Percentiles rank a stretch among this genome's conserved stretches.
Evolutionary conservation across 2,888 invertebrate species (phyloP).

Genomic region (Biston betularia): DNA sequence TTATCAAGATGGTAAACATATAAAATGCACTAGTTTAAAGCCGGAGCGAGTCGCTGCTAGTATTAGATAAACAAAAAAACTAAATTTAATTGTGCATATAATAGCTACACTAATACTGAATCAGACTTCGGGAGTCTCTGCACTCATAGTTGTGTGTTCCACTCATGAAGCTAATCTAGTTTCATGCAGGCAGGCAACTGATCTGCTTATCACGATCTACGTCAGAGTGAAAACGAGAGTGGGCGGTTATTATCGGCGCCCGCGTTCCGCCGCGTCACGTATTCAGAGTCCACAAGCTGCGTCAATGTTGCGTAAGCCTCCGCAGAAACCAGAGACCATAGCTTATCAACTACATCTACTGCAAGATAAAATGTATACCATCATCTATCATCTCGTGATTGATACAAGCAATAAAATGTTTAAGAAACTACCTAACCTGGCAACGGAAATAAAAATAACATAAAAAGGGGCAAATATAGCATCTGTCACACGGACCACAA

Average conservation of each 20-base stretch:
- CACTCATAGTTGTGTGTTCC: slow-evolving; percentile 8
- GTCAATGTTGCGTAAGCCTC: slow-evolving; percentile 62
- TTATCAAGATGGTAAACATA: too few species aligned
- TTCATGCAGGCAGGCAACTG: slow-evolving; percentile 50
- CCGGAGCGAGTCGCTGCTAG: too few species aligned
- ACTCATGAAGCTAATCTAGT: slow-evolving; percentile 45
- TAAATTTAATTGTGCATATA: too few species aligned
- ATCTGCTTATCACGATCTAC: slow-evolving; percentile 67
- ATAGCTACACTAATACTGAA: too few species aligned
- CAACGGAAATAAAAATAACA: too few species aligned
- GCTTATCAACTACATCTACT: slow-evolving; percentile 42
- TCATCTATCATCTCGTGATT: too few species aligned
- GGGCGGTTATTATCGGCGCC: slow-evolving; percentile 64
- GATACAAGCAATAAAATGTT: too few species aligned
- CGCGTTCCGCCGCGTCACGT: slow-evolving; percentile 61
- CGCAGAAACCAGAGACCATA: slow-evolving; percentile 51
- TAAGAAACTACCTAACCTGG: too few species aligned
- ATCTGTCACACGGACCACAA: too few species aligned
- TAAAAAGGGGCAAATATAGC: too few species aligned
- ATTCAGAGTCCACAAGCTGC: slow-evolving; percentile 53
- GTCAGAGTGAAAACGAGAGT: slow-evolving; percentile 73
- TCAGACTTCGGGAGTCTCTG: not conserved
- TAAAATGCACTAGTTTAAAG: too few species aligned
- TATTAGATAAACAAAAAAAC: too few species aligned
- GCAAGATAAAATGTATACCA: not conserved